A percentile compares a stretch with the other conserved stretches of the same genome.
Conservation (phyloP, 2,888 invertebrate species). For the Platycnemis pennipes region DNA sequence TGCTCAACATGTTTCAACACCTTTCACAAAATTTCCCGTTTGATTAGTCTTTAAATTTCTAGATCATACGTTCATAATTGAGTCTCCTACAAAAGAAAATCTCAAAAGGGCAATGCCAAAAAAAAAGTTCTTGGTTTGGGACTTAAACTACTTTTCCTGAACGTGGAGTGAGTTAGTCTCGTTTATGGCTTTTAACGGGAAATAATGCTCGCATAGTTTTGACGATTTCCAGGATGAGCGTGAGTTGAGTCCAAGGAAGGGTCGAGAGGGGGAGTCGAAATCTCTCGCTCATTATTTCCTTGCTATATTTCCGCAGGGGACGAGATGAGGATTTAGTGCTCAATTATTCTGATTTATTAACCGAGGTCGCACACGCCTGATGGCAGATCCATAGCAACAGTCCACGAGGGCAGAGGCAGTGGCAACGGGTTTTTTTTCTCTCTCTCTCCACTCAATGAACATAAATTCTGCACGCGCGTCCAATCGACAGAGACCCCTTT, state of each 20-base stretch:
- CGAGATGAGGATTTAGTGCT: conserved; percentile 64
- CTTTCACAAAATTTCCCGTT: too few species aligned
- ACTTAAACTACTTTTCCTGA: too few species aligned
- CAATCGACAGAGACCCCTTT: conserved; percentile 51
- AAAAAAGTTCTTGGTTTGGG: too few species aligned
- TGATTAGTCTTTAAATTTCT: too few species aligned
- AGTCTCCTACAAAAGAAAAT: too few species aligned
- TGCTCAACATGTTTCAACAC: too few species aligned
- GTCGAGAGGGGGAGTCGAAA: conserved; percentile 14
- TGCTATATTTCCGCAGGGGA: conserved; percentile 54
- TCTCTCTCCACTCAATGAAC: conserved; percentile 45
- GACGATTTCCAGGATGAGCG: neutral
- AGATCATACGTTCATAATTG: too few species aligned
- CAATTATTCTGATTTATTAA: conserved; percentile 67
- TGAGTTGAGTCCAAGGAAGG: neutral
- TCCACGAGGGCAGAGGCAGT: neutral
- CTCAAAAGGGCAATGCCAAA: too few species aligned
- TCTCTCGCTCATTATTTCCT: conserved; percentile 56
- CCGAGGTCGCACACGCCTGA: conserved; percentile 20
- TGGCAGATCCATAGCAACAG: conserved; percentile 46
- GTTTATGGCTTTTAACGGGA: neutral
- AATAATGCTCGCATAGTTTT: neutral
- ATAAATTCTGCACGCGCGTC: conserved; percentile 54
- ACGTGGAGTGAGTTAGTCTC: neutral
- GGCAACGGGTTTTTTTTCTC: neutral